Conservation (phyloP, 2,113 vertebrate genomes). For the Callocephalon fimbriatum region DNA sequence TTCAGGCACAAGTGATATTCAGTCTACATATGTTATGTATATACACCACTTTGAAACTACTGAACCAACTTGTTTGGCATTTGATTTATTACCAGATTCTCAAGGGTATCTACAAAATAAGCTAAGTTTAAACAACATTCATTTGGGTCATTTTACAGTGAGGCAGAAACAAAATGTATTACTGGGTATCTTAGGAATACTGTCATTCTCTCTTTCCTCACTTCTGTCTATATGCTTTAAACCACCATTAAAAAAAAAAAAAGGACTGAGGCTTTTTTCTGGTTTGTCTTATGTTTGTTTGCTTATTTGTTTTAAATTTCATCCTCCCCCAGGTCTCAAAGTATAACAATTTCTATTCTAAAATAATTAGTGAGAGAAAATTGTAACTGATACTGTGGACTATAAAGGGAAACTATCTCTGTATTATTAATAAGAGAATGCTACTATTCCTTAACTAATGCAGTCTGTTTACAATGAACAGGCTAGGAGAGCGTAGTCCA, state of each 20-base stretch:
- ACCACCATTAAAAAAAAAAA: not conserved
- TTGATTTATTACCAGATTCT: conserved; percentile 40
- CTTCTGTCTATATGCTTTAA: not conserved
- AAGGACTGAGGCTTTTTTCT: not conserved
- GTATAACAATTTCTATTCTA: not conserved
- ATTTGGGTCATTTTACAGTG: conserved; percentile 21
- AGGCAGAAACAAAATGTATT: conserved; percentile 21
- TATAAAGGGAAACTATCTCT: not conserved
- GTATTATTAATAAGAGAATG: not conserved
- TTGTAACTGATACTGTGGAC: not conserved
- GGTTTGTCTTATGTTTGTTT: not conserved
- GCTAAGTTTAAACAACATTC: conserved; percentile 35
- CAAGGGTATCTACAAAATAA: conserved; percentile 39
- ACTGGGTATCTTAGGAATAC: not conserved
- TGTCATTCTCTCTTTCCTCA: not conserved
- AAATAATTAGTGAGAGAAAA: conserved; percentile 8
- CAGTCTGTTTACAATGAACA: not conserved
- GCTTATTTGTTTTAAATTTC: not conserved
- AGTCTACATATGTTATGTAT: conserved; percentile 1
- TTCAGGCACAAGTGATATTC: conserved; percentile 25
- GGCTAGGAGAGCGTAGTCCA: not conserved
- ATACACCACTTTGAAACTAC: conserved; percentile 11
- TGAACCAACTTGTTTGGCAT: conserved; percentile 12
- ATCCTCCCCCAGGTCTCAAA: not conserved
- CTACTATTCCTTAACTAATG: not conserved